Base-by-base conservation (phyloP, 2,797 vertebrate genomes). In the Sebastiscus tertius region DNA sequence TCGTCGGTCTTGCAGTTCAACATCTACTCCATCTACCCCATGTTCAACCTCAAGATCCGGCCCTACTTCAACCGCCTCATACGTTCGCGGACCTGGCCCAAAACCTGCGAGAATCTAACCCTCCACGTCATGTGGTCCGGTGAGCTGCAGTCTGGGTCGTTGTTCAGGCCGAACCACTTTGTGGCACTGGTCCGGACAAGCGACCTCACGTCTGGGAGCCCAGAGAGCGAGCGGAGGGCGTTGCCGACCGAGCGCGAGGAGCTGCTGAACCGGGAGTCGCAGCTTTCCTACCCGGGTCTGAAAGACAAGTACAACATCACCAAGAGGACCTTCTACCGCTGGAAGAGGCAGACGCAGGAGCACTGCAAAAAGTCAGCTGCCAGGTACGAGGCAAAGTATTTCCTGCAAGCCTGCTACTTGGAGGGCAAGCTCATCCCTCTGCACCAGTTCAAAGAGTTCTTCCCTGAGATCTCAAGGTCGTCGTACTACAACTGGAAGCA, bases 401-500 rank as follows among this genome's bases (percentile, higher is more conserved):
- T 98, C 90, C 95, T 99, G 24, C 97, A 98, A 89, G 95, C 97
- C 8, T 97, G 97, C 81, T 97, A 97, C 90, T 90, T 96, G 84
- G 95, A 96, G 4, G 98, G 97, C 2, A 97, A 96, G 3, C 93
- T 96, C 67, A 95, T 99, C 71, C 96, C 98, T 0, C 93, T 99
- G 83, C 96, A 97, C 85, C 96, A 96, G 87, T 99, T 99, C 68
- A 96, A 97, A 58, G 95, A 96, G 82, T 95, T 97, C 82, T 99
- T 98, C 89, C 98, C 98, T 0, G 97, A 98, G 64, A 97, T 99
- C 71, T 98, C 98, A 24, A 95, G 98, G 10, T 99, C 98, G 0
- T 98, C 98, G 0, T 99, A 99, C 82, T 99, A 99, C 0, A 97
- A 98, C 75, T 99, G 98, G 98, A 99, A 99, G 86, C 97, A 99